A percentile compares a stretch with the other conserved stretches of the same genome.
Evolutionary conservation across 2,888 invertebrate genomes (phyloP).

Genomic region (Alentia gelatinosa): DNA sequence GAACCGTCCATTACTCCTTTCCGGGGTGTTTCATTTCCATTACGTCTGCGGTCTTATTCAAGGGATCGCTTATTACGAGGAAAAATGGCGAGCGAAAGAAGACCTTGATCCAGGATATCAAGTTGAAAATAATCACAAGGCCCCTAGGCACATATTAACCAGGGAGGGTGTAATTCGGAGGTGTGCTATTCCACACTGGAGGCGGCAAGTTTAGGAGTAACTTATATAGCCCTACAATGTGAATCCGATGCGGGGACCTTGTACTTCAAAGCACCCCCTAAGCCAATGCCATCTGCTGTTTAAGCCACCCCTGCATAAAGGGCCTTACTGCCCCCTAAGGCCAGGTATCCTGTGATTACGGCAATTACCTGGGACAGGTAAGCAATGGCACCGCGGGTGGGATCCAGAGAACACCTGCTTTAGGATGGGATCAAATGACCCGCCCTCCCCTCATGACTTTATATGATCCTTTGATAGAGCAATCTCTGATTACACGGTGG

Average conservation of each 20-base stretch:
- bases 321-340: background rate
- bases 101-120: background rate
- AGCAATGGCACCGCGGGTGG: background rate
- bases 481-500: background rate
- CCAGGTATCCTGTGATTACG: constrained; percentile 5
- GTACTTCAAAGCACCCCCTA: background rate
- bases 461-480: background rate
- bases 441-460: background rate
- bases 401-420: background rate
- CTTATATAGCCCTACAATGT: background rate
- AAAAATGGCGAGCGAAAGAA: background rate
- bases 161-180: background rate
- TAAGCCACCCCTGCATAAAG: background rate
- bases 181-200: background rate
- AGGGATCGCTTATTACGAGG: background rate
- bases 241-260: background rate
- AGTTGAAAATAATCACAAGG: background rate
- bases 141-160: background rate
- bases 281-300: background rate
- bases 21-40: background rate
- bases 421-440: background rate
- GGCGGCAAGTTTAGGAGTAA: background rate
- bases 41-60: background rate
- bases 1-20: background rate
- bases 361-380: background rate